Percentiles rank a stretch among this genome's conserved stretches.
phyloP scores from a whole-genome alignment of 2,888 invertebrate genomes.

The Leistus spinibarbis region DNA sequence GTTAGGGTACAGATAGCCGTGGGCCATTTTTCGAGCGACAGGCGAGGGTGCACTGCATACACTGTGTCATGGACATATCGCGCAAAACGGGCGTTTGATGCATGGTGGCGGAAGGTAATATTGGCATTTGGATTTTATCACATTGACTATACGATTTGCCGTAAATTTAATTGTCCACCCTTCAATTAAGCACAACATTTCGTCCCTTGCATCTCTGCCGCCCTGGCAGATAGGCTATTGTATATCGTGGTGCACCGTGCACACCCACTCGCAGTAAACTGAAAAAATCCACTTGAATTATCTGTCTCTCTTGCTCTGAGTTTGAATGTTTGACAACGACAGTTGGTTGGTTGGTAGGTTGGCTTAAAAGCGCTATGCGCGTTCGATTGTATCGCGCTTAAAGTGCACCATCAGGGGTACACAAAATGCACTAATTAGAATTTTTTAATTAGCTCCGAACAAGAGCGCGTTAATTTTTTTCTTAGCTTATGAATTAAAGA shows the following conservation, averaged over 20 bases:
- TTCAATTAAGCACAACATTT: constrained; percentile 28
- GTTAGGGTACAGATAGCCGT: too few relatives aligned
- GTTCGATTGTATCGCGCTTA: constrained; percentile 29
- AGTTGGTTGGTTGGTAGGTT: too few relatives aligned
- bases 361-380: constrained; percentile 1
- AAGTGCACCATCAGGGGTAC: constrained; percentile 3
- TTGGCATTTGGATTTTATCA: constrained; percentile 36
- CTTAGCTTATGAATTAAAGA: neutral
- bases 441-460: constrained; percentile 1
- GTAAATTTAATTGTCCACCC: constrained; percentile 38
- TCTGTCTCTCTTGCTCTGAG: neutral
- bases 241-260: neutral
- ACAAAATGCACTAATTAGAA: constrained; percentile 15
- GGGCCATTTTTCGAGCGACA: neutral
- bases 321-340: constrained; percentile 22
- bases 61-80: neutral
- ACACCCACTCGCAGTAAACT: neutral
- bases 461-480: neutral
- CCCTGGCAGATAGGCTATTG: neutral
- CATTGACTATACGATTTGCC: constrained; percentile 19
- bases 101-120: constrained; percentile 32
- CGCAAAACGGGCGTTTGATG: constrained; percentile 5
- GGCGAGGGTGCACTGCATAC: constrained; percentile 7
- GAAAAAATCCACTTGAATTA: constrained; percentile 23
- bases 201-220: neutral